These are phyloP conservation scores for Nemapogon koenigi DNA, from an alignment of 2,888 invertebrate genomes.

Conservation along the genomic window DNA sequence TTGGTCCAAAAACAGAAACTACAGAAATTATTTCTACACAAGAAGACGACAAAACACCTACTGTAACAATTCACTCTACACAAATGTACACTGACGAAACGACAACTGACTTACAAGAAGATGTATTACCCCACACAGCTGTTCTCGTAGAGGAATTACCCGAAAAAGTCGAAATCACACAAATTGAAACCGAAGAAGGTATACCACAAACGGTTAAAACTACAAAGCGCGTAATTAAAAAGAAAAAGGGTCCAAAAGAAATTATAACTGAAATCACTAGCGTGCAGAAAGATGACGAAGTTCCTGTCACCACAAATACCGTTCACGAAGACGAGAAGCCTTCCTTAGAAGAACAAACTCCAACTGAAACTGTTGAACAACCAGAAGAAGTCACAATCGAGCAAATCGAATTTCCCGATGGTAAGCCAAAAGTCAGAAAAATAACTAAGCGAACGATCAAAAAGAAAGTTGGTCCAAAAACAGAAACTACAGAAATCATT, in stretches of 20 bases:
- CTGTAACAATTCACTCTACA: constrained; percentile 17
- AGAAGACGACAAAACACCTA: constrained; percentile 30
- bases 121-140: constrained; percentile 17
- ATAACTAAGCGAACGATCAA: neutral
- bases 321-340: constrained; percentile 24
- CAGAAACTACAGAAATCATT: constrained; percentile 46
- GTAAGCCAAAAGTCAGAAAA: constrained; percentile 17
- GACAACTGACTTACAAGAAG: constrained; percentile 19
- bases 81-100: constrained; percentile 22
- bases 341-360: constrained; percentile 19
- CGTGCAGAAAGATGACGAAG: constrained; percentile 24
- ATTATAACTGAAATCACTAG: constrained; percentile 19
- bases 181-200: constrained; percentile 15
- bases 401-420: constrained; percentile 12
- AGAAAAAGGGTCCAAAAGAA: constrained; percentile 21
- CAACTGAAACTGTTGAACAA: neutral
- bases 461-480: constrained; percentile 15
- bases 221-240: constrained; percentile 24
- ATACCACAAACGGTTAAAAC: constrained; percentile 22
- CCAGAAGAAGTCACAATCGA: constrained; percentile 26
- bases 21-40: constrained; percentile 43
- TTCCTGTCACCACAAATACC: constrained; percentile 28
- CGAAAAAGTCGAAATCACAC: constrained; percentile 18
- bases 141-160: constrained; percentile 15
- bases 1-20: constrained; percentile 35